Percentiles rank a stretch among this genome's conserved stretches.
Conservation (phyloP, 2,888 invertebrate genomes). For the Trachelus tabidus region DNA sequence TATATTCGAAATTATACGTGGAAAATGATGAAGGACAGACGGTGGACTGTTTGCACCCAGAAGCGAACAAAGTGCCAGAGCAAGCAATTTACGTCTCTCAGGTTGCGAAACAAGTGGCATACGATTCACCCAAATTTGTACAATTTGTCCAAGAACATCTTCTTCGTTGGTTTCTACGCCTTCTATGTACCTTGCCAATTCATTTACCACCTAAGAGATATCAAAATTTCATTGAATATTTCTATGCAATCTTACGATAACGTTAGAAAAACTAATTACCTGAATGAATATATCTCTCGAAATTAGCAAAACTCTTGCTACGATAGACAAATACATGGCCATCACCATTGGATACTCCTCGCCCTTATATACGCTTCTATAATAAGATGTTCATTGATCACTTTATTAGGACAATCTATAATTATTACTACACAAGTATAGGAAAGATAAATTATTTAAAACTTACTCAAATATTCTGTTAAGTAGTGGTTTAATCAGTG, state of each 20-base stretch:
- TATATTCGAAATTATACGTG: constrained; percentile 78
- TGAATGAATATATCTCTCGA: constrained; percentile 67
- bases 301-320: constrained; percentile 81
- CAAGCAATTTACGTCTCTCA: constrained; percentile 86
- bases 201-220: constrained; percentile 44
- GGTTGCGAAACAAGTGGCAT: constrained; percentile 83
- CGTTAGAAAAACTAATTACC: constrained; percentile 34
- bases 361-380: constrained; percentile 75
- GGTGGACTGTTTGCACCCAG: constrained; percentile 77
- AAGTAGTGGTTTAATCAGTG: constrained; percentile 75
- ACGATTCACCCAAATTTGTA: constrained; percentile 83
- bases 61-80: constrained; percentile 74
- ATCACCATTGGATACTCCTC: constrained; percentile 80
- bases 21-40: constrained; percentile 76
- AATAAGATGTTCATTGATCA: constrained; percentile 34
- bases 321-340: constrained; percentile 81
- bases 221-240: constrained; percentile 2
- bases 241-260: not conserved
- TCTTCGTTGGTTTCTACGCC: constrained; percentile 70
- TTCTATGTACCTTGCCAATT: constrained; percentile 48
- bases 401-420: not conserved
- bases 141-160: constrained; percentile 76
- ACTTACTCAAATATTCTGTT: constrained; percentile 72
- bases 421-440: not conserved
- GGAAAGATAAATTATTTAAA: constrained; percentile 5